Conservation (phyloP, 2,113 vertebrate genomes). For the Myrmecophaga tridactyla region DNA sequence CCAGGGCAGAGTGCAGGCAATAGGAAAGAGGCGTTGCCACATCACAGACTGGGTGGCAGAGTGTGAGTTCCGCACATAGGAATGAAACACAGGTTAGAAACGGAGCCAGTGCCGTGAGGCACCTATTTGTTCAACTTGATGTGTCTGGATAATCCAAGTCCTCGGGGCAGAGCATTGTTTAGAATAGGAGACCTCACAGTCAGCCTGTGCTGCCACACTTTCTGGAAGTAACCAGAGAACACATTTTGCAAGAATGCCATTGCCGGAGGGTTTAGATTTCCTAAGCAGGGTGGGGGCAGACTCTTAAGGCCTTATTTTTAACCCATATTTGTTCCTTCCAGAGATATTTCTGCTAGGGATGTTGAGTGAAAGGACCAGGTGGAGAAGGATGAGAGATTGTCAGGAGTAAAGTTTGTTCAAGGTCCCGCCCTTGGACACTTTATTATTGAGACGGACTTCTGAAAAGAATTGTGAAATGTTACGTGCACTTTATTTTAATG, state of each 20-base stretch:
- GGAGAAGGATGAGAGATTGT: background rate
- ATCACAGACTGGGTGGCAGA: background rate
- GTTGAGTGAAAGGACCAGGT: conserved; percentile 52
- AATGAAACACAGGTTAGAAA: background rate
- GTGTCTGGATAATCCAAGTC: background rate
- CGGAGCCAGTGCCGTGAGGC: background rate
- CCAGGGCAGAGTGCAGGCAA: background rate
- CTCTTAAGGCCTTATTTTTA: conserved; percentile 69
- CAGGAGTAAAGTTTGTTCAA: background rate
- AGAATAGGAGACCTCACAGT: background rate
- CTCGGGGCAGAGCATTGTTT: background rate
- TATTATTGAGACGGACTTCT: background rate
- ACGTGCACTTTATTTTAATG: background rate
- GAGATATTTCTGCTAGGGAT: conserved; percentile 6
- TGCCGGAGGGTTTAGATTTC: conserved; percentile 55
- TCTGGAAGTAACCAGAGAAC: conserved; percentile 68
- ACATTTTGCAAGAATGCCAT: conserved; percentile 19
- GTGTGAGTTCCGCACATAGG: rapidly evolving
- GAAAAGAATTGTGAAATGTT: background rate
- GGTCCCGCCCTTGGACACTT: background rate
- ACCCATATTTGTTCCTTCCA: conserved; percentile 40
- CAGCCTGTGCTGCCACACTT: background rate
- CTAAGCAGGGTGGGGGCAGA: background rate
- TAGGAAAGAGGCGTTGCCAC: background rate
- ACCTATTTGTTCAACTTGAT: background rate